Percentiles rank a stretch among this genome's conserved stretches.
Evolutionary conservation across 2,888 invertebrate genomes (phyloP).

Genomic region (Dermolepida albohirtum): DNA sequence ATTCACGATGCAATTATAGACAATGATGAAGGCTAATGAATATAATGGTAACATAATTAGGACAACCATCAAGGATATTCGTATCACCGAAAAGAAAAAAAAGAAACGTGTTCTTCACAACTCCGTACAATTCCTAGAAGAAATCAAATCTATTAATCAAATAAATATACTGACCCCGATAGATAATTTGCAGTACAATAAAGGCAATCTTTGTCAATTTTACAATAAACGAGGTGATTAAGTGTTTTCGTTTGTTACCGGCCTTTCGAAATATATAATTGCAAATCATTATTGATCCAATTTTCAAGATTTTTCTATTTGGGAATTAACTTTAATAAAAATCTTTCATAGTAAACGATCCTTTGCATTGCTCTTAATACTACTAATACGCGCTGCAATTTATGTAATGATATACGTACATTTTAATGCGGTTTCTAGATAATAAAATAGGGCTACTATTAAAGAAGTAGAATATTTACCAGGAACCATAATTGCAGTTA

Average conservation of each 20-base stretch:
- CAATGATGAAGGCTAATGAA: conserved; percentile 29
- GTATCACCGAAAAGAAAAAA: conserved; percentile 15
- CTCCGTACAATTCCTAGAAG: conserved; percentile 22
- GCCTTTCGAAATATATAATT: conserved; percentile 8
- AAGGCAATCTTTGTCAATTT: conserved; percentile 20
- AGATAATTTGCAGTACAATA: conserved; percentile 22
- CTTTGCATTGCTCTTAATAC: too few relatives aligned
- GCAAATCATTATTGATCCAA: neutral
- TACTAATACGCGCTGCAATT: too few relatives aligned
- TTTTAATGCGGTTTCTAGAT: too few relatives aligned
- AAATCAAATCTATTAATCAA: conserved; percentile 31
- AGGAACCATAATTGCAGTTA: too few relatives aligned
- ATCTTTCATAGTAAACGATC: too few relatives aligned
- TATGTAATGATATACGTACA: too few relatives aligned
- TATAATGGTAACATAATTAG: conserved; percentile 28
- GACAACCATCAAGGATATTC: conserved; percentile 30
- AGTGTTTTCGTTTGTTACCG: conserved; percentile 25
- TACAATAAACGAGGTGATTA: conserved; percentile 13
- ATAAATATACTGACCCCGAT: conserved; percentile 14
- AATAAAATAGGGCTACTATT: too few relatives aligned
- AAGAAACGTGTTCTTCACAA: conserved; percentile 21
- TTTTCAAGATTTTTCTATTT: neutral
- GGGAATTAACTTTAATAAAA: too few relatives aligned
- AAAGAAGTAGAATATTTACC: too few relatives aligned
- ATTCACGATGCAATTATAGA: conserved; percentile 26